These are phyloP conservation scores for Leptonema lineaticorne DNA, from an alignment of 1,140 invertebrate species.

Conservation along the genomic window DNA sequence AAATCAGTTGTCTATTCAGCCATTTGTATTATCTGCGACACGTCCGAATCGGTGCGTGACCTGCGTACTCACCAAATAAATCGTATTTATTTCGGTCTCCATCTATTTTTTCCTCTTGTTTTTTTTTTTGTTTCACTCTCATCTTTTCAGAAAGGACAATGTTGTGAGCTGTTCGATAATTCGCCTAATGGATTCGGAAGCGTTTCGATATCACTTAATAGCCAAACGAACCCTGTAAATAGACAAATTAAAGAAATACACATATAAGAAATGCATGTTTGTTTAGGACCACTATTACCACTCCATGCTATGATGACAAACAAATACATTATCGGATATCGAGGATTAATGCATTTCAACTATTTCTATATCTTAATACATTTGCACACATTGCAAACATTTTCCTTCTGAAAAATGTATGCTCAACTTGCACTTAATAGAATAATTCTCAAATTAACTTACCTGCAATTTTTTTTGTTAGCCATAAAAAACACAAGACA, in stretches of 20 bases:
- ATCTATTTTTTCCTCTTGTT: background rate
- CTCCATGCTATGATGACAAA: too few relatives aligned
- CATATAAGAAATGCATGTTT: background rate
- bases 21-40: conserved; percentile 19
- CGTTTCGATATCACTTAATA: background rate
- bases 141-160: background rate
- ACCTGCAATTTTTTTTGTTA: too few relatives aligned
- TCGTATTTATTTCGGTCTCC: background rate
- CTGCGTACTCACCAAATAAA: background rate
- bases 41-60: conserved; percentile 10
- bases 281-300: background rate
- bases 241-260: background rate
- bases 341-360: background rate
- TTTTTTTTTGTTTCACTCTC: background rate
- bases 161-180: background rate
- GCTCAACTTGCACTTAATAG: too few relatives aligned
- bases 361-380: too few relatives aligned
- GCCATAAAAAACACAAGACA: too few relatives aligned
- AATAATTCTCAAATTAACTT: too few relatives aligned
- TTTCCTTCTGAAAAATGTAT: too few relatives aligned
- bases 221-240: background rate
- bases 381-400: too few relatives aligned
- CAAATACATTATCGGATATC: background rate
- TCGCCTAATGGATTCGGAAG: background rate
- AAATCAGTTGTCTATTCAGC: conserved; percentile 25